Evolutionary conservation across 2,113 vertebrate species (phyloP).

Genomic region (Nansenia antarctica): DNA sequence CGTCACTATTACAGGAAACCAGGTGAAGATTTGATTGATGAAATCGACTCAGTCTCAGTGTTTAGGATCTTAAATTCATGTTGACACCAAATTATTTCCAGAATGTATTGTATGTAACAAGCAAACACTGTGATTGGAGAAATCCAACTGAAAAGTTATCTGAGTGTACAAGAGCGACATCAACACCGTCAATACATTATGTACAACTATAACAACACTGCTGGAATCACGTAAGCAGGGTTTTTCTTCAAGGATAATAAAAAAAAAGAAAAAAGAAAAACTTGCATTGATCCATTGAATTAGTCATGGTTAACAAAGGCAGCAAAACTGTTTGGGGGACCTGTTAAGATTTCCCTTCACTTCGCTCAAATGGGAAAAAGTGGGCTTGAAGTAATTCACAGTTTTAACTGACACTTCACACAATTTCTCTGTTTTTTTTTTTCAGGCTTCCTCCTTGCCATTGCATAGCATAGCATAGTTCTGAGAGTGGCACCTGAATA

Average conservation of each 20-base stretch:
- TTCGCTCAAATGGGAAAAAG: not conserved
- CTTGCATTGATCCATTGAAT: constrained; percentile 28
- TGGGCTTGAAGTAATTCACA: not conserved
- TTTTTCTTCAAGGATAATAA: too few species aligned
- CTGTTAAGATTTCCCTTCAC: not conserved
- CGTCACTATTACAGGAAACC: not conserved
- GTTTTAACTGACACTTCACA: not conserved
- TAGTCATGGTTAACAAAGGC: constrained; percentile 1
- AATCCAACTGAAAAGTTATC: too few species aligned
- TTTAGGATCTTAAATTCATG: constrained; percentile 9
- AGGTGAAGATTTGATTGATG: not conserved
- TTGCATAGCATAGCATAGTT: not conserved
- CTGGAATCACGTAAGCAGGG: not conserved
- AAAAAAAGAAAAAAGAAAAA: not conserved
- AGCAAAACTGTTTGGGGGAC: constrained; percentile 1
- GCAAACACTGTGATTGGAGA: not conserved
- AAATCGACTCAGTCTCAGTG: constrained; percentile 30
- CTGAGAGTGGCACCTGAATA: not conserved
- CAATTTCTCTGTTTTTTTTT: not conserved
- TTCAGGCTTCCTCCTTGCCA: not conserved
- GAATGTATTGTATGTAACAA: not conserved
- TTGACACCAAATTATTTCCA: not conserved
- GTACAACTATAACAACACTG: not conserved
- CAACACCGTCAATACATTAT: not conserved
- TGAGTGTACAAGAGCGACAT: not conserved